Evolutionary conservation across 1,140 invertebrate species (phyloP).

Genomic region (Tetranychus cinnabarinus): DNA sequence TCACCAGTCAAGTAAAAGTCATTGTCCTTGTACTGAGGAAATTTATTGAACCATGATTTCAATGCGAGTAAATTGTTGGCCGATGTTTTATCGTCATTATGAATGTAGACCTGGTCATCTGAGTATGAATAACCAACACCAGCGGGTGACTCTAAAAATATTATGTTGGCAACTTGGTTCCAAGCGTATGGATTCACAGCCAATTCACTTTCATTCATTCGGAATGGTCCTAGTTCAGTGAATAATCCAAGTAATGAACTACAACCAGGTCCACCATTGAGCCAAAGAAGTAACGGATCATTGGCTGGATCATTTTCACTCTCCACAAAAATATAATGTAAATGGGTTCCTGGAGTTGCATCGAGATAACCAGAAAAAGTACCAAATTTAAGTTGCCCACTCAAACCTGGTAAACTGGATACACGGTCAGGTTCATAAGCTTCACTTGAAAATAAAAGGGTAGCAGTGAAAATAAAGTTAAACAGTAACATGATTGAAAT

Average conservation of each 20-base stretch:
- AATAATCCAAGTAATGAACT: slow-evolving; percentile 26
- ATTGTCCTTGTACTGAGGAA: slow-evolving; percentile 23
- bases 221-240: slow-evolving; percentile 29
- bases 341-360: slow-evolving; percentile 9
- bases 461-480: no score
- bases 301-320: slow-evolving; percentile 22
- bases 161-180: slow-evolving; percentile 46
- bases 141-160: slow-evolving; percentile 30
- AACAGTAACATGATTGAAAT: no score
- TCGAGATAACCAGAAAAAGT: slow-evolving; percentile 19
- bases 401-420: slow-evolving; percentile 14
- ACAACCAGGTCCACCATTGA: slow-evolving; percentile 33
- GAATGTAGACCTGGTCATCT: slow-evolving; percentile 24
- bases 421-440: slow-evolving; percentile 12
- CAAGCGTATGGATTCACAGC: slow-evolving; percentile 24
- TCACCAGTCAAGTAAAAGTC: slow-evolving; percentile 26
- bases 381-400: slow-evolving; percentile 11
- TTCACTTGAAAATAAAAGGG: no score
- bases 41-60: slow-evolving; percentile 26
- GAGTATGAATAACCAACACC: slow-evolving; percentile 32
- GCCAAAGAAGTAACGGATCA: slow-evolving; percentile 30
- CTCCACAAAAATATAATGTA: slow-evolving; percentile 26
- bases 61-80: slow-evolving; percentile 25
- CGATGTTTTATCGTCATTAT: slow-evolving; percentile 24
- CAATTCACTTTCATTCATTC: slow-evolving; percentile 20